Conservation (phyloP, 2,888 invertebrate species). For the Platerodrilus igneus region DNA sequence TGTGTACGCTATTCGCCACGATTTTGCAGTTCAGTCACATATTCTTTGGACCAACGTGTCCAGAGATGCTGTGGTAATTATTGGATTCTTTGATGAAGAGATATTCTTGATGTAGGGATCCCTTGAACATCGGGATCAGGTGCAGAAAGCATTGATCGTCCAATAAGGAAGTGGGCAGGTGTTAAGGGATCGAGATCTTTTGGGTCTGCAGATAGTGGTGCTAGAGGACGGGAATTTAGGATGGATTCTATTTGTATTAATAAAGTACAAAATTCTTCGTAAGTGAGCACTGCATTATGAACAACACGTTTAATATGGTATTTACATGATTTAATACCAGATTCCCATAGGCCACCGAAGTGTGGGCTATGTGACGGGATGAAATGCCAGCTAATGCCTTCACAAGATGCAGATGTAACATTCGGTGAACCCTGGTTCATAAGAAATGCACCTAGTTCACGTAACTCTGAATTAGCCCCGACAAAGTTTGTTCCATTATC, state of each 20-base stretch:
- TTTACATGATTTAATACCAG: conserved; percentile 7
- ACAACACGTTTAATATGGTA: conserved; percentile 8
- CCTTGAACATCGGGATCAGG: too few relatives aligned
- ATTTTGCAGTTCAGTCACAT: too few relatives aligned
- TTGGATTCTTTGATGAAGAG: too few relatives aligned
- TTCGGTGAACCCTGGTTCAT: neutral
- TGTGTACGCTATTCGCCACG: too few relatives aligned
- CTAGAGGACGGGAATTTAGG: conserved; percentile 3
- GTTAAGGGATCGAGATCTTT: neutral
- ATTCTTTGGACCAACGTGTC: too few relatives aligned
- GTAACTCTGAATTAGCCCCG: conserved; percentile 6
- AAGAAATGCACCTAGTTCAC: conserved; percentile 3
- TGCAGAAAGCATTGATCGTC: too few relatives aligned
- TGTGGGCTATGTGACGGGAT: conserved; percentile 26
- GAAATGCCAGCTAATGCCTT: conserved; percentile 12
- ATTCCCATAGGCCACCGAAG: conserved; percentile 22
- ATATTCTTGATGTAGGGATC: too few relatives aligned
- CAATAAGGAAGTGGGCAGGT: too few relatives aligned
- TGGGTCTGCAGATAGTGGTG: neutral
- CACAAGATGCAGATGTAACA: neutral
- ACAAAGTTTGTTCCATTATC: conserved; percentile 9
- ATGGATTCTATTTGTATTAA: neutral
- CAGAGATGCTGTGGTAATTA: too few relatives aligned
- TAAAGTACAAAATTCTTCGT: neutral
- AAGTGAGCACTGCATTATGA: conserved; percentile 7